Base-by-base conservation (phyloP, 2,113 vertebrate species). In the Takifugu flavidus region DNA sequence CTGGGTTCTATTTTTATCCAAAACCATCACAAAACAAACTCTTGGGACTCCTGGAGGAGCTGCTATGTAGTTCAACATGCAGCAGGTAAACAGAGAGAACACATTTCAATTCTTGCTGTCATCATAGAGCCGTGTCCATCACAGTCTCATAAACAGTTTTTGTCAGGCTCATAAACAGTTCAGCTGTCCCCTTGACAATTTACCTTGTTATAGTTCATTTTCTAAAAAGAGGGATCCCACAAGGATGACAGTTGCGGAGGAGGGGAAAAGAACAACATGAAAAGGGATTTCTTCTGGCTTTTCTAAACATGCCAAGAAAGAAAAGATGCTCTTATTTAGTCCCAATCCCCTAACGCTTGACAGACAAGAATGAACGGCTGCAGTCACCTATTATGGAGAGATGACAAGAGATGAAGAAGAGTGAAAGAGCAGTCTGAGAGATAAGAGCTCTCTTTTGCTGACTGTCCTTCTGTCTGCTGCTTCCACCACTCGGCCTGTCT, bases 331-430 rank as follows among this genome's bases (percentile, higher is more conserved):
- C 67, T 77, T 87, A 81, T 88, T 88, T 86, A 74, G 82, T 80
- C 74, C 62, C 61, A 72, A 54, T 79, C 75, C 59, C 72, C 77
- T 72, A 74, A 68, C 62, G 54, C 71, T 81, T 59, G 69, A 80
- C 72, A 79, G 67, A 80, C 72, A 76, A 84, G 79, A 83, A 74
- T 83, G 79, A 83, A 77, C 57, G 76, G 77, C 82, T 81, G 87
- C 67, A 77, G 65, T 63, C 49, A 72, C 63, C 70, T 68, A 74
- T 81, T 87, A 69, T 65, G 69, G 29, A 53, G 27, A 81, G 81
- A 82, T 87, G 87, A 89, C 81, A 84, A 73, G 72, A 79, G 73
- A 82, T 86, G 83, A 80, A 86, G 75, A 81, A 74, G 78, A 87
- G 62, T 75, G 80, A 87, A 56, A 65, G 49, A 75, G 70, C 69